A percentile compares a stretch with the other conserved stretches of the same genome.
Evolutionary conservation across 2,888 invertebrate genomes (phyloP).

Genomic region (Brenthis daphne): DNA sequence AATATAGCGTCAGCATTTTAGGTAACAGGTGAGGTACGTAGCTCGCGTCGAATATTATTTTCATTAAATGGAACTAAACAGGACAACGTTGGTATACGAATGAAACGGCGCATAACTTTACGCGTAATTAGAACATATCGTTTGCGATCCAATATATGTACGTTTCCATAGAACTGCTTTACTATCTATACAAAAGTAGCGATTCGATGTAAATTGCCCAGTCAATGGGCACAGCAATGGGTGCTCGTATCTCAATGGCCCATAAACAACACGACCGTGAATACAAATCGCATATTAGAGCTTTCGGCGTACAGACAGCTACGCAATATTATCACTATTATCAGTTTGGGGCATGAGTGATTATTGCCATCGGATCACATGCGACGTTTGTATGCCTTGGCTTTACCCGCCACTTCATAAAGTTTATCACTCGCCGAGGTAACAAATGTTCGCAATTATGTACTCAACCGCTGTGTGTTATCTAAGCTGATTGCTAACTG

Average conservation of each 20-base stretch:
- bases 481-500: conserved; percentile 39
- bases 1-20: too few relatives aligned
- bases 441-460: conserved; percentile 44
- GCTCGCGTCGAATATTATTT: conserved; percentile 3
- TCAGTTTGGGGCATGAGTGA: conserved; percentile 57
- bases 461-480: conserved; percentile 40
- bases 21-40: too few relatives aligned
- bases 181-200: conserved; percentile 65
- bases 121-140: conserved; percentile 59
- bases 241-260: conserved; percentile 72
- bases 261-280: conserved; percentile 77
- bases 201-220: conserved; percentile 69
- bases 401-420: conserved; percentile 42
- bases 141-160: conserved; percentile 19
- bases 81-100: conserved; percentile 10
- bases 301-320: conserved; percentile 54
- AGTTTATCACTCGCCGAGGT: conserved; percentile 41
- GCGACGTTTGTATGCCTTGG: conserved; percentile 49
- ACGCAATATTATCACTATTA: conserved; percentile 56
- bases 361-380: conserved; percentile 55
- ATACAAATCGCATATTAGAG: conserved; percentile 80
- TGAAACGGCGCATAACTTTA: conserved; percentile 29
- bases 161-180: conserved; percentile 47
- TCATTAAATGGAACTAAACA: conserved; percentile 20
- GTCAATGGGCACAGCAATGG: conserved; percentile 58